Conservation (phyloP, 2,888 invertebrate genomes). For the Ophion slaviceki region DNA sequence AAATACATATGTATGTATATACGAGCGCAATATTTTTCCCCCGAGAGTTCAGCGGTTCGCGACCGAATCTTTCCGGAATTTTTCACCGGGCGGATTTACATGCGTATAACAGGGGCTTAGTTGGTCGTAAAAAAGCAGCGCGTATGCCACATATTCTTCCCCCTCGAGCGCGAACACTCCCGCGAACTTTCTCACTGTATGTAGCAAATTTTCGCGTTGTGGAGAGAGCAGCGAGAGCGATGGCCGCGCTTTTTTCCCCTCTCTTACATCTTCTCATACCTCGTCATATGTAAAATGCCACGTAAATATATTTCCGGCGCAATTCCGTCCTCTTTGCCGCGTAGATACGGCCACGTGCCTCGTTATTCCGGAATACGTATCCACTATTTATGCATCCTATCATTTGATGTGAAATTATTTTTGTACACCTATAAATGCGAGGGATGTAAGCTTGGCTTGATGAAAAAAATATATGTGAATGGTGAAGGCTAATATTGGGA, state of each 20-base stretch:
- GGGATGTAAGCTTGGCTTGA: neutral
- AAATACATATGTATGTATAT: slow-evolving; percentile 23
- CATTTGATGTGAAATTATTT: neutral
- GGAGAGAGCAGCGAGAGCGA: slow-evolving; percentile 52
- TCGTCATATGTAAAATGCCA: slow-evolving; percentile 38
- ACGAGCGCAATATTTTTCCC: slow-evolving; percentile 56
- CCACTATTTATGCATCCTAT: slow-evolving; percentile 17
- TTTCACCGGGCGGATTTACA: slow-evolving; percentile 67
- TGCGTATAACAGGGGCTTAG: slow-evolving; percentile 66
- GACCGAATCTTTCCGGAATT: slow-evolving; percentile 65
- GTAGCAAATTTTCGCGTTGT: slow-evolving; percentile 33
- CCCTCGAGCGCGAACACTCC: slow-evolving; percentile 53
- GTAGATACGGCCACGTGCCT: neutral
- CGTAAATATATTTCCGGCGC: slow-evolving; percentile 43
- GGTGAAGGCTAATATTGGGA: neutral
- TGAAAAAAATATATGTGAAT: neutral
- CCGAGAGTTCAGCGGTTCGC: slow-evolving; percentile 52
- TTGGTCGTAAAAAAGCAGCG: slow-evolving; percentile 63
- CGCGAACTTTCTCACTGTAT: slow-evolving; percentile 26
- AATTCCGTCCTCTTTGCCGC: slow-evolving; percentile 42
- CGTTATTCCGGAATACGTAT: slow-evolving; percentile 1
- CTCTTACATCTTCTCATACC: slow-evolving; percentile 35
- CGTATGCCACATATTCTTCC: slow-evolving; percentile 60
- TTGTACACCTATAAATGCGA: neutral
- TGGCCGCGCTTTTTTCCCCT: slow-evolving; percentile 46